Conservation (phyloP, 1,140 invertebrate species). For the Tetragnatha versicolor region DNA sequence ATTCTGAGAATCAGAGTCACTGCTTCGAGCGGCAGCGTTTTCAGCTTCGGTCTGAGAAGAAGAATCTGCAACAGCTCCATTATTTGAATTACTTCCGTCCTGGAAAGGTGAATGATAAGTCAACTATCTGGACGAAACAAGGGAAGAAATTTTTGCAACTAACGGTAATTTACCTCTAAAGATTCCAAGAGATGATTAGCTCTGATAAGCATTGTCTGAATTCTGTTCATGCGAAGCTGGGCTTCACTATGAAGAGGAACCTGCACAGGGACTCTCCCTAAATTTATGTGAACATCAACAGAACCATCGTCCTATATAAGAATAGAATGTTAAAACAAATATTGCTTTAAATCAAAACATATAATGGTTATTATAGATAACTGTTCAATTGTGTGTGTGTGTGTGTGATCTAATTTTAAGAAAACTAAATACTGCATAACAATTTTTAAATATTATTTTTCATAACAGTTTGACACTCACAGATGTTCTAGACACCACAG, state of each 20-base stretch:
- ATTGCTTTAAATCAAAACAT: no score
- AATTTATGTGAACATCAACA: constrained; percentile 65
- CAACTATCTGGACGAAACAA: neutral
- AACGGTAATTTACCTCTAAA: constrained; percentile 60
- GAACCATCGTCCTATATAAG: constrained; percentile 63
- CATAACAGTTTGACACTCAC: constrained; percentile 57
- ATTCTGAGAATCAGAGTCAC: neutral
- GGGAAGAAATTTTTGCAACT: neutral
- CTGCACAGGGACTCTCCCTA: constrained; percentile 61
- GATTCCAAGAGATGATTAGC: constrained; percentile 60
- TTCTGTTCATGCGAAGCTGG: constrained; percentile 61
- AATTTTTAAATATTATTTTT: no score
- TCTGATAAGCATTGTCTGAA: constrained; percentile 61
- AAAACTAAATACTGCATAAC: no score
- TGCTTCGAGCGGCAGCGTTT: neutral
- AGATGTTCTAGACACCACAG: constrained; percentile 62
- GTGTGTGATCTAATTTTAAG: no score
- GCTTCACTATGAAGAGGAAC: constrained; percentile 61
- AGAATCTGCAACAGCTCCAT: constrained; percentile 24
- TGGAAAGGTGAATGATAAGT: neutral
- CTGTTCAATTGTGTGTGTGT: no score
- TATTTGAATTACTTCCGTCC: constrained; percentile 21
- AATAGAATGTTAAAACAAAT: no score
- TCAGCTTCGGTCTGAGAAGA: constrained; percentile 48
- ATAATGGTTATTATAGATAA: no score